These are phyloP conservation scores for Laterallus jamaicensis DNA, from an alignment of 2,113 vertebrate genomes.

Conservation along the genomic window DNA sequence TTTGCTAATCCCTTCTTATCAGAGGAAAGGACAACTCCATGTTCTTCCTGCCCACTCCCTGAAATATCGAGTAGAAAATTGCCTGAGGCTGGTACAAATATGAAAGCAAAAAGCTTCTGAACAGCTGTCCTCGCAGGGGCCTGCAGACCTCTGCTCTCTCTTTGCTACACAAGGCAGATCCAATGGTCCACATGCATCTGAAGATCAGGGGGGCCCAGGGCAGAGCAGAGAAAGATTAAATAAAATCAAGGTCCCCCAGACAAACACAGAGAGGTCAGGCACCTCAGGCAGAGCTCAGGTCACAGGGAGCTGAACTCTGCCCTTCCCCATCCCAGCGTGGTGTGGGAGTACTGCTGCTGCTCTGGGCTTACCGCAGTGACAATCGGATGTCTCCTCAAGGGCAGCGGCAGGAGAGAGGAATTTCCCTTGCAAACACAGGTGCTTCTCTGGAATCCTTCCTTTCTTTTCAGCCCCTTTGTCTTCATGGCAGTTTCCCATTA, in stretches of 20 bases:
- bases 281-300: neutral
- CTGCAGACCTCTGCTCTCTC: neutral
- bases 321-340: neutral
- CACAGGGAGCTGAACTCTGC: neutral
- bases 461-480: neutral
- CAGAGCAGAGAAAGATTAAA: neutral
- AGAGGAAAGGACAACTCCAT: neutral
- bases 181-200: neutral
- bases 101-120: neutral
- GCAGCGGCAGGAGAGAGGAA: neutral
- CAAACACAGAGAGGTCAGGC: neutral
- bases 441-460: neutral
- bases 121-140: neutral
- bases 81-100: neutral
- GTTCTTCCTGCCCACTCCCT: neutral
- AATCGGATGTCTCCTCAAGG: rapidly evolving
- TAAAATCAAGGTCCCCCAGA: neutral
- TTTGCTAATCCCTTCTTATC: neutral
- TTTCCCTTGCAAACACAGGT: neutral
- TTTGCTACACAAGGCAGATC: rapidly evolving
- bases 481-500: neutral
- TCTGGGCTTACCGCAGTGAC: neutral
- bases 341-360: neutral
- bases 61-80: neutral
- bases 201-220: neutral